These are phyloP conservation scores for Lydus trimaculatus DNA, from an alignment of 2,888 invertebrate genomes.

Conservation along the genomic window DNA sequence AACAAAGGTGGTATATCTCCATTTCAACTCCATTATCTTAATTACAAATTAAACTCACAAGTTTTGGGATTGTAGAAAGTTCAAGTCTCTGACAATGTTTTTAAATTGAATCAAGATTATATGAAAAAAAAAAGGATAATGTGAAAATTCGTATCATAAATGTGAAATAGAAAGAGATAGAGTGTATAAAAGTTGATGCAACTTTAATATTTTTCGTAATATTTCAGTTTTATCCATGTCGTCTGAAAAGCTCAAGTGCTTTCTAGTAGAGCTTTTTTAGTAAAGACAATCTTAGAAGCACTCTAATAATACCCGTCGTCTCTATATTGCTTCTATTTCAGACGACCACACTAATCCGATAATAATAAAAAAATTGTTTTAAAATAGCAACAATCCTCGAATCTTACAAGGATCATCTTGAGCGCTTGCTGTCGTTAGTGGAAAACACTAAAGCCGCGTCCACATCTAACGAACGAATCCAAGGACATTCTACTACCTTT, in stretches of 20 bases:
- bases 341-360: slow-evolving; percentile 25
- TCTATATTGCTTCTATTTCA: slow-evolving; percentile 14
- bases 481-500: too few relatives aligned
- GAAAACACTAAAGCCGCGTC: too few relatives aligned
- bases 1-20: not conserved
- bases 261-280: slow-evolving; percentile 19
- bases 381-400: not conserved
- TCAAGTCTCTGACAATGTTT: not conserved
- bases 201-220: slow-evolving; percentile 29
- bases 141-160: slow-evolving; percentile 11
- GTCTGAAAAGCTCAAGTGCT: slow-evolving; percentile 23
- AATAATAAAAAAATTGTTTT: slow-evolving; percentile 19
- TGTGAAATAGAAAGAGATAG: not conserved
- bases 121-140: slow-evolving; percentile 5
- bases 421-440: too few relatives aligned
- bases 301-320: slow-evolving; percentile 18
- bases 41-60: not conserved
- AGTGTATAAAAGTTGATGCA: slow-evolving; percentile 19
- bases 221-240: slow-evolving; percentile 29
- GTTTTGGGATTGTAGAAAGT: not conserved
- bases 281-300: slow-evolving; percentile 23
- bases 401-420: too few relatives aligned
- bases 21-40: not conserved
- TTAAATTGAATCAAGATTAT: not conserved
- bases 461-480: too few relatives aligned